Evolutionary conservation across 2,797 vertebrate genomes (phyloP).

Genomic region (Platalea minor): DNA sequence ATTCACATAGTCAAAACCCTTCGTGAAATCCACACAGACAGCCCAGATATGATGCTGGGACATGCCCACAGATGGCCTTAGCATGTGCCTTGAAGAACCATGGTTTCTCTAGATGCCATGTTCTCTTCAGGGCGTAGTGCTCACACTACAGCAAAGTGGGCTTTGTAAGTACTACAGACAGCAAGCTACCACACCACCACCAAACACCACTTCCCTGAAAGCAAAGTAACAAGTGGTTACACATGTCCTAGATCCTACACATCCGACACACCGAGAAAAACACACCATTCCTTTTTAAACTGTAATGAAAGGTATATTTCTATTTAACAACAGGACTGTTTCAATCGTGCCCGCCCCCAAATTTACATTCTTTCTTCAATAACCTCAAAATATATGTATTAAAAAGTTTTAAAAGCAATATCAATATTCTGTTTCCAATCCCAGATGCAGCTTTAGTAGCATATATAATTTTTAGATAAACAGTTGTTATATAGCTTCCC

Average conservation of each 20-base stretch:
- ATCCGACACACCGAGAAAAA: neutral
- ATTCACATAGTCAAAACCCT: neutral
- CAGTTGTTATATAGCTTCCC: neutral
- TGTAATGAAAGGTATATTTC: neutral
- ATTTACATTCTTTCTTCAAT: neutral
- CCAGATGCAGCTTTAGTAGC: neutral
- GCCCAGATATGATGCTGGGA: neutral
- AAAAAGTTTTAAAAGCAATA: neutral
- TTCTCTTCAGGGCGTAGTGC: neutral
- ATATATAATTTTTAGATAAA: neutral
- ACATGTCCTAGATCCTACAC: neutral
- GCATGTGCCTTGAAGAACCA: no score
- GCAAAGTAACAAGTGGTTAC: neutral
- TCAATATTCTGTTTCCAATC: neutral
- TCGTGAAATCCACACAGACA: neutral
- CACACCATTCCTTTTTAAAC: neutral
- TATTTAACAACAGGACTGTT: neutral
- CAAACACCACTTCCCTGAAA: neutral
- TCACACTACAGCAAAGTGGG: neutral
- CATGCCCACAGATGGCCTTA: no score
- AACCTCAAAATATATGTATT: neutral
- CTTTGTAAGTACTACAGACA: neutral
- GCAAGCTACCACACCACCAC: neutral
- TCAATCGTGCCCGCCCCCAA: rapidly evolving
- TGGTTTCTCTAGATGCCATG: no score